Evolutionary conservation across 2,888 invertebrate species (phyloP).

Genomic region (Drosophila lutescens): DNA sequence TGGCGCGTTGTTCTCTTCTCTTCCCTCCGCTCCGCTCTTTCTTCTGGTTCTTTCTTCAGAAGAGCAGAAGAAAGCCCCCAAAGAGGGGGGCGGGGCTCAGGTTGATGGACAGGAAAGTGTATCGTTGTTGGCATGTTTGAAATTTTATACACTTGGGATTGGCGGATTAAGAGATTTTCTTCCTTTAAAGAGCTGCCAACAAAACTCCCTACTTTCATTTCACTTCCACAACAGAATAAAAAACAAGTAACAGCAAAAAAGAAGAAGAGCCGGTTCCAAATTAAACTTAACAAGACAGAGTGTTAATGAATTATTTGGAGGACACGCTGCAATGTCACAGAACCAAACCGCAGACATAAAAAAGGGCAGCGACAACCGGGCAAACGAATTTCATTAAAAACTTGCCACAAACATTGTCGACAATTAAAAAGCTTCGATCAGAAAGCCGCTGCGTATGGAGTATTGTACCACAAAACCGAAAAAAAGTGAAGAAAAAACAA

Average conservation of each 20-base stretch:
- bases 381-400: conserved; percentile 78
- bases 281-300: conserved; percentile 81
- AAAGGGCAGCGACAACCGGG: conserved; percentile 19
- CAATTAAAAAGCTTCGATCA: conserved; percentile 60
- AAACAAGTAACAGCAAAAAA: neutral
- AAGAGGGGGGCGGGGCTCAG: conserved; percentile 3
- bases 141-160: conserved; percentile 74
- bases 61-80: conserved; percentile 49
- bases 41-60: conserved; percentile 51
- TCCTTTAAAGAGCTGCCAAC: conserved; percentile 48
- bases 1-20: conserved; percentile 8
- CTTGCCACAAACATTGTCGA: conserved; percentile 79
- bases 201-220: conserved; percentile 27
- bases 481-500: neutral
- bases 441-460: conserved; percentile 11
- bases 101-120: conserved; percentile 78
- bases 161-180: conserved; percentile 73
- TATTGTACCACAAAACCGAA: conserved; percentile 1
- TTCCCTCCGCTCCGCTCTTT: conserved; percentile 3
- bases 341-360: conserved; percentile 58
- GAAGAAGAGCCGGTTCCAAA: conserved; percentile 51
- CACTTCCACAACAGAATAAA: conserved; percentile 32
- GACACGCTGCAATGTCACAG: conserved; percentile 75
- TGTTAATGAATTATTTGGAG: conserved; percentile 84
- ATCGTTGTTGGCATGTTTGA: conserved; percentile 77